Evolutionary conservation across 30 jellyfish, hydroid and myxozoan species (phyloP), one percentile per base, ranked within the genome.

Genomic region (Clytia hemisphaerica): DNA sequence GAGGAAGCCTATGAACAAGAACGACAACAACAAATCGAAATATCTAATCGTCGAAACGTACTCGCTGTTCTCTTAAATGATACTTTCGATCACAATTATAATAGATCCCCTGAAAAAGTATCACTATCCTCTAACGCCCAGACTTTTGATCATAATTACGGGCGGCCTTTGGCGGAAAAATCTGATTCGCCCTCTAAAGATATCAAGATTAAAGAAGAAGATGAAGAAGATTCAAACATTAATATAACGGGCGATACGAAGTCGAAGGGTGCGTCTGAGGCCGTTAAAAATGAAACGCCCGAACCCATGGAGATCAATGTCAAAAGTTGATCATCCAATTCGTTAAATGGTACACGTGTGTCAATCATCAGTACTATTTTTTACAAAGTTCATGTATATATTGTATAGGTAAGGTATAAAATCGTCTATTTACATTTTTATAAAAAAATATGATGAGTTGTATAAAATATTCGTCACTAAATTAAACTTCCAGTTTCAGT

Each of bases 1-100:
- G 98, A 89, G 75, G 98, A 89, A 46, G 92, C 95, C 2, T 48
- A 71, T 48, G 98, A 89, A 57, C 98, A 80, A 48, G 98, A 89
- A 54, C 85, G 98, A 27, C 75, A 88, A 28, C 44, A 81, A 1
- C 80, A 93, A 19, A 70, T 55, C 59, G 92, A 87, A 15, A 72
- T 81, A 30, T 72, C 86, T 15, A 70, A 73, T 37, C 65, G 98
- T 18, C 88, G 92, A 1, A 92, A 93, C 18, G 93, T 82, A 25
- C 68, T 89, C 38, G 98, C 93, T 5, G 70, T 89, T 25, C 65
- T 89, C 44, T 75, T 89, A 24, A 86, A 89, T 51, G 71, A 81
- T 37, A 89, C 95, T 38, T 61, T 70, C 18, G 98, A 89, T 63
- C 98, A 89, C 53, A 4, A 94, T n/a, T n/a, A n/a, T n/a, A n/a